A percentile compares a stretch with the other conserved stretches of the same genome.
Conservation (phyloP, 2,797 vertebrate species). For the Acropternis orthonyx region DNA sequence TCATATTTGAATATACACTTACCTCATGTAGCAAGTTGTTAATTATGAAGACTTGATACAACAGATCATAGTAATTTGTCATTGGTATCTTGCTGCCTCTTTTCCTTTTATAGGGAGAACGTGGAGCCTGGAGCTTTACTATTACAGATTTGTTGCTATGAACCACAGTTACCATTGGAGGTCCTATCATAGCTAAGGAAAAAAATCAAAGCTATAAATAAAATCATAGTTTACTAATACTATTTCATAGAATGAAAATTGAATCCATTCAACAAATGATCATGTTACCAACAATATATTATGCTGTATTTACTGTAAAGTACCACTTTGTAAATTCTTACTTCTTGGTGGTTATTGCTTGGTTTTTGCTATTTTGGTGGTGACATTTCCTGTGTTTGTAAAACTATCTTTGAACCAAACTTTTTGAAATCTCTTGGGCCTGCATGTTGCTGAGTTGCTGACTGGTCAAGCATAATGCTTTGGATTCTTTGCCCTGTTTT, state of each 20-base stretch:
- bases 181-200: conserved; percentile 68
- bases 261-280: neutral
- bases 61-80: conserved; percentile 68
- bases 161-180: conserved; percentile 55
- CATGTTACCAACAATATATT: neutral
- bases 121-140: conserved; percentile 64
- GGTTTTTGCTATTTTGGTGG: neutral
- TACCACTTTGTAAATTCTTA: neutral
- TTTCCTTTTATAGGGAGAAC: conserved; percentile 53
- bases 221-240: neutral
- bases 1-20: neutral
- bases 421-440: neutral
- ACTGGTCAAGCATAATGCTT: neutral
- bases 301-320: neutral
- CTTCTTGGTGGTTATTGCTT: neutral
- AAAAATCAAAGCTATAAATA: neutral
- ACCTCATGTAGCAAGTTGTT: conserved; percentile 67
- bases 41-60: conserved; percentile 69
- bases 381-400: neutral
- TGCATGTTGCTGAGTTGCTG: neutral
- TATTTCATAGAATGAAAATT: neutral
- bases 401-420: neutral
- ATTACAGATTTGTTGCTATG: conserved; percentile 41
- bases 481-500: neutral
- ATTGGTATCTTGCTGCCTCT: conserved; percentile 58